These are phyloP conservation scores for Ametastegia equiseti DNA, from an alignment of 2,888 invertebrate species.

Conservation along the genomic window DNA sequence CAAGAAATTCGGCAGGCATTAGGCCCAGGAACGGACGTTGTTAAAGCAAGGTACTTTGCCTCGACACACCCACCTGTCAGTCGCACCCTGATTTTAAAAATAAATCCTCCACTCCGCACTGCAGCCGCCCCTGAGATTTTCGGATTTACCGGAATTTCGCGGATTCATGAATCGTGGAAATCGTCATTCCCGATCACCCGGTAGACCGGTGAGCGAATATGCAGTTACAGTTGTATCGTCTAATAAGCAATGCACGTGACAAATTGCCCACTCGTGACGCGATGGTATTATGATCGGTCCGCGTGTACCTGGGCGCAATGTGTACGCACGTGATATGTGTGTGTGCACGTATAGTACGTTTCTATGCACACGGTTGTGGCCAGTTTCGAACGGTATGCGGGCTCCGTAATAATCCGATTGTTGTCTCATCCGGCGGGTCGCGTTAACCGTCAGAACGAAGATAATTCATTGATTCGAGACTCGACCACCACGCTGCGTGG, in stretches of 20 bases:
- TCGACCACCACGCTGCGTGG: background rate
- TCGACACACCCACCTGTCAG: slow-evolving; percentile 38
- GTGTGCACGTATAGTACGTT: slow-evolving; percentile 10
- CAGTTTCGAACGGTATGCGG: slow-evolving; percentile 20
- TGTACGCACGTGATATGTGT: slow-evolving; percentile 31
- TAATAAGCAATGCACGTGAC: slow-evolving; percentile 74
- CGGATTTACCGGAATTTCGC: background rate
- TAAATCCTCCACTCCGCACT: slow-evolving; percentile 2
- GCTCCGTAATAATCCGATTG: slow-evolving; percentile 46
- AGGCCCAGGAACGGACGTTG: slow-evolving; percentile 37
- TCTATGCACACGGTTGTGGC: slow-evolving; percentile 33
- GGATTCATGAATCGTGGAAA: background rate
- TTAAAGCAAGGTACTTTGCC: slow-evolving; percentile 42
- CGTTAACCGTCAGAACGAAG: slow-evolving; percentile 39
- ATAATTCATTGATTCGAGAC: slow-evolving; percentile 36
- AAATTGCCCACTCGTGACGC: slow-evolving; percentile 72
- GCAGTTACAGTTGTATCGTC: slow-evolving; percentile 68
- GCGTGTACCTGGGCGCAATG: slow-evolving; percentile 8
- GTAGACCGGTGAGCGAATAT: slow-evolving; percentile 62
- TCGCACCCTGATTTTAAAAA: slow-evolving; percentile 42
- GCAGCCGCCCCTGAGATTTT: background rate
- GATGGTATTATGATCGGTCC: slow-evolving; percentile 68
- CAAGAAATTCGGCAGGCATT: slow-evolving; percentile 29
- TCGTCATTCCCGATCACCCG: background rate
- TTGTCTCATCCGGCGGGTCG: slow-evolving; percentile 37